A percentile compares a stretch with the other conserved stretches of the same genome.
phyloP scores from a whole-genome alignment of 1,140 invertebrate species.

The Pseudomyrmex cubaensis region DNA sequence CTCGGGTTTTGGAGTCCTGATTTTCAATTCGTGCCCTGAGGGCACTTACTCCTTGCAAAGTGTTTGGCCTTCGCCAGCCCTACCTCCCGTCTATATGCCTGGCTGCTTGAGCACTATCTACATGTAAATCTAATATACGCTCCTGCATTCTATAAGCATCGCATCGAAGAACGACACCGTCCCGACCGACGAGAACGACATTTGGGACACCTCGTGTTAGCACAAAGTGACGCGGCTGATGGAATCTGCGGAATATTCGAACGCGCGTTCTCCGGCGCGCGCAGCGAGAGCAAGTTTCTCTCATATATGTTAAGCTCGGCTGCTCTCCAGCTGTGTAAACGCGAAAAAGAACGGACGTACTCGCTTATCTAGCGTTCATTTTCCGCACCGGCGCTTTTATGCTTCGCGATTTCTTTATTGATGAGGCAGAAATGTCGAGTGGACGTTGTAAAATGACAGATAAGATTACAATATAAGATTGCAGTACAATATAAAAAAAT shows the following conservation, averaged over 20 bases:
- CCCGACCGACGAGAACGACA: slow-evolving; percentile 47
- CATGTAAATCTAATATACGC: slow-evolving; percentile 78
- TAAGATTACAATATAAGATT: no score
- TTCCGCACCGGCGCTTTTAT: not conserved
- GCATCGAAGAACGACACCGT: slow-evolving; percentile 51
- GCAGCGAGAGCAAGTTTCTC: slow-evolving; percentile 11
- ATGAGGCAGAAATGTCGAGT: not conserved
- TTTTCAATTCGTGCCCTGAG: slow-evolving; percentile 75
- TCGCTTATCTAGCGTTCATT: not conserved
- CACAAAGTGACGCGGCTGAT: slow-evolving; percentile 64
- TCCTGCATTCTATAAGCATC: slow-evolving; percentile 69
- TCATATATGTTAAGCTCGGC: slow-evolving; percentile 13
- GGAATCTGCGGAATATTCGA: slow-evolving; percentile 67
- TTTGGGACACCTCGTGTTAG: slow-evolving; percentile 54
- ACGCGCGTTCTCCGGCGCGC: not conserved
- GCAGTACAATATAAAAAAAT: no score
- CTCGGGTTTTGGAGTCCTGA: slow-evolving; percentile 69
- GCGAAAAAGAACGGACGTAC: not conserved
- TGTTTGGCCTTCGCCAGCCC: slow-evolving; percentile 66
- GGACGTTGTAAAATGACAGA: not conserved
- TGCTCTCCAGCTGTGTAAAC: not conserved
- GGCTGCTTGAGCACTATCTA: slow-evolving; percentile 76
- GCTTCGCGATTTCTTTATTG: not conserved
- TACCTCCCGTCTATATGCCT: slow-evolving; percentile 35
- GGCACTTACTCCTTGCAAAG: slow-evolving; percentile 63